A percentile compares a stretch with the other conserved stretches of the same genome.
These are phyloP conservation scores for Neelides sp. DNA, from an alignment of 1,140 invertebrate species.

Conservation along the genomic window DNA sequence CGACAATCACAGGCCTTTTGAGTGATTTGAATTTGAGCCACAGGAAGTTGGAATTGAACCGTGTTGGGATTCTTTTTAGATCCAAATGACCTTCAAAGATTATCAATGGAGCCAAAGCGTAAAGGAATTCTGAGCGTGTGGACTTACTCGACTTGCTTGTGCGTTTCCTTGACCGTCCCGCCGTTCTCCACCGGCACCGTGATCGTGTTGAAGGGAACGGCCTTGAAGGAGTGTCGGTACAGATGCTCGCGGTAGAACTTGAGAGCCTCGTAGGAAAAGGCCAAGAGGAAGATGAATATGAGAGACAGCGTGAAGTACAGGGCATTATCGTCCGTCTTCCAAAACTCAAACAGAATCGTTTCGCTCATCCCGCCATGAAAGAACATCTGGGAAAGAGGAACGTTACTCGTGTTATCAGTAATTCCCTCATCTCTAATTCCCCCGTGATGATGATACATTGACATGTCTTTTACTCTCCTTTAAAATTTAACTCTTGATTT, in stretches of 20 bases:
- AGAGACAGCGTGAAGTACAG: slow-evolving; percentile 35
- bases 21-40: too few relatives aligned
- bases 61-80: too few relatives aligned
- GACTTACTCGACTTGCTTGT: slow-evolving; percentile 25
- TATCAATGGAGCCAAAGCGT: too few relatives aligned
- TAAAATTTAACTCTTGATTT: too few relatives aligned
- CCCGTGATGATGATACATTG: too few relatives aligned
- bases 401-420: too few relatives aligned
- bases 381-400: too few relatives aligned
- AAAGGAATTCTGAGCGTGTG: too few relatives aligned
- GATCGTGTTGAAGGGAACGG: slow-evolving; percentile 23
- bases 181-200: slow-evolving; percentile 24
- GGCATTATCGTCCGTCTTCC: slow-evolving; percentile 27
- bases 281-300: slow-evolving; percentile 37
- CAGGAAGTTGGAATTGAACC: too few relatives aligned
- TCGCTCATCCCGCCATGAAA: slow-evolving; percentile 35
- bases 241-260: slow-evolving; percentile 34
- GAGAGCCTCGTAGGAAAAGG: slow-evolving; percentile 38
- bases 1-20: background rate
- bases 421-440: too few relatives aligned
- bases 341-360: slow-evolving; percentile 33
- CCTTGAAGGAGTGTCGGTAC: slow-evolving; percentile 19
- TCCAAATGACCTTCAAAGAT: too few relatives aligned
- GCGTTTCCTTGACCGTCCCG: slow-evolving; percentile 18
- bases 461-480: too few relatives aligned